Base-by-base conservation (phyloP, 1,140 invertebrate genomes). In the Zaprionus lachaisei region DNA sequence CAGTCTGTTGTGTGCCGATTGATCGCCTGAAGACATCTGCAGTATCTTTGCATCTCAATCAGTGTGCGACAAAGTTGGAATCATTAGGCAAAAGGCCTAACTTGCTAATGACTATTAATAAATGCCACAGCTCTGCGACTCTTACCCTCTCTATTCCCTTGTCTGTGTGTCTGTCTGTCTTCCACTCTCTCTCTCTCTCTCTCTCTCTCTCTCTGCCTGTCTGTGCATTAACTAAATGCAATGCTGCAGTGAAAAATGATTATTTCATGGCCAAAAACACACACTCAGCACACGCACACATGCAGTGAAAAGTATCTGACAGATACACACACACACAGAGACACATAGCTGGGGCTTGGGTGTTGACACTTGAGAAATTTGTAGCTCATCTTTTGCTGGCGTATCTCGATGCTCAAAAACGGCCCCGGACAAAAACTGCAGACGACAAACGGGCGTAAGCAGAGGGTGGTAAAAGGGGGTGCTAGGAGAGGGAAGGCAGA, bases 351-450 rank as follows among this genome's bases (percentile, higher is more conserved):
- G 44, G 14, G 37, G 73, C 83, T 63, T 68, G 78, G 89, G 90
- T 91, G 90, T 91, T 91, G 90, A 91, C 90, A 91, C 80, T 91
- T 91, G 90, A 91, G 90, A 91, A 91, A 91, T 91, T 91, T 91
- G 90, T 91, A 90, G 90, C 90, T 91, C 90, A 91, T 91, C 85
- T 82, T 85, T 82, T 90, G 86, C 79, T 62, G 69, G 76, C 85
- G 80, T 89, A 89, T 89, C 85, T 90, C 82, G 86, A 87, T 84
- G 85, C 56, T 73, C 55, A 63, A 66, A 76, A 64, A 76, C n/a
- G 71, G 56, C 56, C 49, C 44, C 73, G 71, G 84, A 68, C 84
- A 87, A 87, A 87, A 87, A 87, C 84, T 87, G 79, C 79, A 83
- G 80, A 78, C 70, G 75, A 78, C 77, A 68, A 44, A 51, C 60